phyloP scores from a whole-genome alignment of 1,140 invertebrate species.

The Eciton burchellii region DNA sequence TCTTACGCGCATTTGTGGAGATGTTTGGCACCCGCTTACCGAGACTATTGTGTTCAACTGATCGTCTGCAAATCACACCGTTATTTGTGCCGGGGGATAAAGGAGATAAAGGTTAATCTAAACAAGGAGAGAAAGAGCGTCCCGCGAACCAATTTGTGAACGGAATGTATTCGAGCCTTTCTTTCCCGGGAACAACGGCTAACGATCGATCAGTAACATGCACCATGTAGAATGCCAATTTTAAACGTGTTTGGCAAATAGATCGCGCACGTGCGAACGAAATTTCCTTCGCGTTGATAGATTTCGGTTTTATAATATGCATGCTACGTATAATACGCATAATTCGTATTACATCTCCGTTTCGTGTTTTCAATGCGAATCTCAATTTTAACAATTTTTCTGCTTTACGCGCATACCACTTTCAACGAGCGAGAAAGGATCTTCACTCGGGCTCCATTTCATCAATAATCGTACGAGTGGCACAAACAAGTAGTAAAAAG shows the following conservation, averaged over 20 bases:
- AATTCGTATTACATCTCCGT: background rate
- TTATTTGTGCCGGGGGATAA: constrained; percentile 11
- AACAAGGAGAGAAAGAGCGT: too few species aligned
- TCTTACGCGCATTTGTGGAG: background rate
- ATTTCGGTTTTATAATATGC: constrained; percentile 26
- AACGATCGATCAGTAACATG: background rate
- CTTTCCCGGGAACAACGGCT: background rate
- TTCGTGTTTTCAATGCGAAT: constrained; percentile 7
- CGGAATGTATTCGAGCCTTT: constrained; percentile 1
- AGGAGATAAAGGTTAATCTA: too few species aligned
- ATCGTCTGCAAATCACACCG: background rate
- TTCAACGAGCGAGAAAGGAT: background rate
- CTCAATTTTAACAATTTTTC: background rate
- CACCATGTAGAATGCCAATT: constrained; percentile 24
- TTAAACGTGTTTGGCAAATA: constrained; percentile 29
- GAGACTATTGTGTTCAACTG: background rate
- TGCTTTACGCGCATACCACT: background rate
- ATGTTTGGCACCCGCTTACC: background rate
- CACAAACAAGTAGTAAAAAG: background rate
- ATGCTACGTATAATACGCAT: constrained; percentile 4
- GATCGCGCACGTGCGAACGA: background rate
- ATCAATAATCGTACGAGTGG: constrained; percentile 18
- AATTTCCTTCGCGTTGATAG: background rate
- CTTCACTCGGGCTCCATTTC: background rate
- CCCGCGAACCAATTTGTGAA: background rate